Base-by-base conservation (phyloP, 30 jellyfish, hydroid and myxozoan species). In the Aurelia sp. region DNA sequence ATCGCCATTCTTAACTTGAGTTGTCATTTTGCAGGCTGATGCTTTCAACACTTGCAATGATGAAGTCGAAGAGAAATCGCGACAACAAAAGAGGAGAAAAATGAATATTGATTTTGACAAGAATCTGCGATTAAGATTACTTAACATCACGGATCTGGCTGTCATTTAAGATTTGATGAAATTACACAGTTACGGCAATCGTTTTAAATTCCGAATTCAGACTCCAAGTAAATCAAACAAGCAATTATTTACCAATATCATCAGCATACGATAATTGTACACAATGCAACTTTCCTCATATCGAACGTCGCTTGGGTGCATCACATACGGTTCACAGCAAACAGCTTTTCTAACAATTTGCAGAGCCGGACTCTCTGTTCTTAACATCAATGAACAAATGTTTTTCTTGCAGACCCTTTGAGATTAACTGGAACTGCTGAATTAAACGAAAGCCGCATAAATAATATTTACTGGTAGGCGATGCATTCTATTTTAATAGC, bases 281-380 rank as follows among this genome's bases (percentile, higher is more conserved):
- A 76, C 18, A 30, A 48, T 63, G 11, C 40, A 51, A 61, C 69
- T 40, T 76, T 18, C 62, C 74, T 53, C 62, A 50, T 41, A 59
- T 59, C 20, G 62, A 76, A 48, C 66, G 48, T 44, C 76, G 86
- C 86, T 41, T 30, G 55, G 66, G 62, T 48, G 53, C 69, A 62
- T 62, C 86, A 60, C 73, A 76, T 62, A 23, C 76, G 60, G 76
- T 76, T 76, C 40, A 55, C 66, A 59, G 61, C 66, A 76, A 76
- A 76, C 76, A 76, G 41, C 66, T 76, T 60, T 44, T 51, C 91
- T 70, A 50, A 70, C 85, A 53, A 44, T 53, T 48, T 63, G 62
- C 73, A 59, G 62, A 31, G 91, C 81, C 85, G 91, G 91, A 51
- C 18, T 66, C 50, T 71, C 72, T 82, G 91, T 52, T 61, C 91